Conservation (phyloP, 1,140 invertebrate genomes). For the Cyphomyrmex costatus region DNA sequence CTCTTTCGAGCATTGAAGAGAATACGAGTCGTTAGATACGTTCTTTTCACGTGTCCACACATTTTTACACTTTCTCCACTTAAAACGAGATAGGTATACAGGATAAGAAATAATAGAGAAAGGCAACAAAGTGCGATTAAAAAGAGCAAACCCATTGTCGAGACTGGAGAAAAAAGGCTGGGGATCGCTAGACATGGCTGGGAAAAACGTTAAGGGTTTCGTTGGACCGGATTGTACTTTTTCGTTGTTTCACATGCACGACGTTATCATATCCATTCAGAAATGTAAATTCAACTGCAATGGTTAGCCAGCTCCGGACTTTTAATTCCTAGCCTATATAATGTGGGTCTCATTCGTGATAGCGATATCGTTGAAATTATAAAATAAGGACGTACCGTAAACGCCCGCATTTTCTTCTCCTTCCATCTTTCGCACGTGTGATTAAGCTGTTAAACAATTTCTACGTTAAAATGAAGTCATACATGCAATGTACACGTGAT, state of each 20-base stretch:
- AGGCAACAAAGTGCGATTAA: background rate
- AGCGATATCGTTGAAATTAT: constrained; percentile 48
- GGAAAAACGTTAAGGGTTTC: constrained; percentile 47
- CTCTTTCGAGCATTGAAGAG: background rate
- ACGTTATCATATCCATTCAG: constrained; percentile 57
- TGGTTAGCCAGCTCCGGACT: background rate
- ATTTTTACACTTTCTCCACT: constrained; percentile 23
- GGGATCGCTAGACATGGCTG: background rate
- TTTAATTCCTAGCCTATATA: constrained; percentile 52
- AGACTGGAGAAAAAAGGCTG: background rate
- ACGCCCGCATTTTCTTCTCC: background rate
- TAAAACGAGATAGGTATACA: constrained; percentile 18
- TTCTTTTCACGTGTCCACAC: constrained; percentile 11
- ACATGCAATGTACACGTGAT: background rate
- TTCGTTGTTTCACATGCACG: constrained; percentile 1
- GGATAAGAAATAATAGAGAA: background rate
- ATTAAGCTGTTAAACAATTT: constrained; percentile 69
- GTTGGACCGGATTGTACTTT: constrained; percentile 15
- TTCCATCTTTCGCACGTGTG: constrained; percentile 36
- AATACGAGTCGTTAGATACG: constrained; percentile 6
- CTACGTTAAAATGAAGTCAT: constrained; percentile 26
- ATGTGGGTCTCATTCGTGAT: constrained; percentile 27
- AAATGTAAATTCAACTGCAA: constrained; percentile 53
- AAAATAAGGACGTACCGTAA: constrained; percentile 59
- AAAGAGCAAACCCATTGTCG: constrained; percentile 17